Evolutionary conservation across 2,797 vertebrate species (phyloP), one percentile per base, ranked within the genome.

Genomic region (Botia kubotai): DNA sequence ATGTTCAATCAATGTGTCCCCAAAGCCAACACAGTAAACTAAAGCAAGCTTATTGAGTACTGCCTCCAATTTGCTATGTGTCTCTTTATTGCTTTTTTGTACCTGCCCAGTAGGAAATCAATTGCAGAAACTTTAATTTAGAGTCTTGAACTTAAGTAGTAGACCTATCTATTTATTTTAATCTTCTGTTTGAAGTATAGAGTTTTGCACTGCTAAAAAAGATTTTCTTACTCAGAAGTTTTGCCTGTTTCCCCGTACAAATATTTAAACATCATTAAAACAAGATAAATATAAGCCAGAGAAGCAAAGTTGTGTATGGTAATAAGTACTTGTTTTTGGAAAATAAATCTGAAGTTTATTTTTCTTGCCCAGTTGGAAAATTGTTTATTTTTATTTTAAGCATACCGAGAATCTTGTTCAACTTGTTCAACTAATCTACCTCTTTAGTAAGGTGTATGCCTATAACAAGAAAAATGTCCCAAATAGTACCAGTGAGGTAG

Each of bases 1-100:
- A 92, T 87, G 87, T 83, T 86, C 88, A 93, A 94, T 96, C 96
- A 92, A 95, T 95, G 91, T 91, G 87, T 94, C 95, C 94, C 94
- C 94, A 96, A 94, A 95, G 93, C 92, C 93, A 93, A 94, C 91
- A 93, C 93, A 90, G 93, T 92, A 93, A 90, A 94, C 92, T 89
- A 89, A 93, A 90, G 90, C 91, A 86, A 91, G 88, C 29, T 82
- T 93, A 93, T 93, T 87, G 92, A 93, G 87, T 87, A 83, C 83
- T 83, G 16, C 55, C 82, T 46, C 17, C 87, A 83, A 88, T 85
- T 85, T 83, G 75, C 83, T 84, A 87, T 75, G 83, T 63, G 65
- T 86, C 16, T 82, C 78, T 52, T 14, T 84, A 77, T 84, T 75
- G 48, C 23, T 75, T 84, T 63, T 73, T 81, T 66, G 77, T 79